Percentiles rank a stretch among this genome's conserved stretches.
phyloP scores from a whole-genome alignment of 1,140 invertebrate genomes.

The Cheumatopsyche charites region DNA sequence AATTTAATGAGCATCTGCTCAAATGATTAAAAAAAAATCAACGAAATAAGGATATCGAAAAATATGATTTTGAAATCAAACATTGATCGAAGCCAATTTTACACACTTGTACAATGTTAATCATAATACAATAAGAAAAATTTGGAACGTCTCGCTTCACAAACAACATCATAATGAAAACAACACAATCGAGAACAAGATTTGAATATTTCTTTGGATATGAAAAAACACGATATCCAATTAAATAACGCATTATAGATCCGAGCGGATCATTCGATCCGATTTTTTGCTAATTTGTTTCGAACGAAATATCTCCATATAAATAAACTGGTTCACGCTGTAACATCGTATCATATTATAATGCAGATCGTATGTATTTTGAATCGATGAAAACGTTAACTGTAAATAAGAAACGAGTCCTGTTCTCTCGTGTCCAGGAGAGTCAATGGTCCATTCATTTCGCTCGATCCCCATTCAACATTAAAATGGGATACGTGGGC shows the following conservation, averaged over 20 bases:
- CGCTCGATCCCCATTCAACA: constrained; percentile 15
- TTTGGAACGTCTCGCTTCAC: too few species aligned
- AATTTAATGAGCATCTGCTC: too few species aligned
- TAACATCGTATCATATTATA: neutral
- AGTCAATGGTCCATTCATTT: constrained; percentile 46
- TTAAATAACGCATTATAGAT: neutral
- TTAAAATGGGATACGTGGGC: constrained; percentile 1
- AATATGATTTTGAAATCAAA: too few species aligned
- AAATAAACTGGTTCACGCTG: neutral
- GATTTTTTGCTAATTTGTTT: constrained; percentile 22
- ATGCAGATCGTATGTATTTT: neutral
- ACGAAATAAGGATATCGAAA: too few species aligned
- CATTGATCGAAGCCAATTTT: too few species aligned
- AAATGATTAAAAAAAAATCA: too few species aligned
- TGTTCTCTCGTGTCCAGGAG: constrained; percentile 24
- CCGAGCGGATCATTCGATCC: neutral
- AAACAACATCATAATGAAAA: constrained; percentile 9
- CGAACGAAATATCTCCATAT: neutral
- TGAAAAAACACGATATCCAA: neutral
- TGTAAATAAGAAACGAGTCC: constrained; percentile 30
- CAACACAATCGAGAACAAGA: neutral
- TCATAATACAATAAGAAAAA: too few species aligned
- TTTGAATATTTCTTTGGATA: neutral
- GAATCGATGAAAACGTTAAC: constrained; percentile 18
- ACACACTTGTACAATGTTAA: too few species aligned